Evolutionary conservation across 2,888 invertebrate genomes (phyloP), one percentile per base, ranked within the genome.

Genomic region (Lasioglossum pauxillum): DNA sequence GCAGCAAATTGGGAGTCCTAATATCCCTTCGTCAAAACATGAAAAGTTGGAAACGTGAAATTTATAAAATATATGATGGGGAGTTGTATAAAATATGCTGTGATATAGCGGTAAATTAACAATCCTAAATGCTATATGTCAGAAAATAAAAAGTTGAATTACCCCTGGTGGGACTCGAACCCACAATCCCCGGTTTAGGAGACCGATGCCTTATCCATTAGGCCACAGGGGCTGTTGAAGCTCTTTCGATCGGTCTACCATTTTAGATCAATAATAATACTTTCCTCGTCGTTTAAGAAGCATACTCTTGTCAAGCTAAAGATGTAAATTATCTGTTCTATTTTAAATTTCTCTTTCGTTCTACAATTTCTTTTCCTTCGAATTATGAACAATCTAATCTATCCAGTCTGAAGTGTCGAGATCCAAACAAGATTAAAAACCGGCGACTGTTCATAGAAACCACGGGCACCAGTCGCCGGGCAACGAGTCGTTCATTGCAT

Each of bases 111-210:
- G 23, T 10, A 10, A n/a, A 23, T 53, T 10, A 3, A 23, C 53
- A 53, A 3, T n/a, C 3, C 53, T 10, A 10, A 23, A 23, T 53
- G 10, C 53, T 53, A 0, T 53, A 10, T 10, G 10, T 53, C 3
- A 53, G n/a, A 53, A 53, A 53, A 10, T 53, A 7, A 53, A 53
- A 53, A 53, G 3, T 84, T 80, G 1, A 0, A 80, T 89, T 85
- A 97, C 97, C 97, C 97, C 97, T 97, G 97, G 97, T 97, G 97
- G 97, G 97, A 97, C 97, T 97, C 97, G 97, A 97, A 97, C 97
- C 97, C 97, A 97, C 97, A 97, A 97, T 97, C 97, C 97, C 97
- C 97, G 97, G 97, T 97, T 97, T 97, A 97, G 97, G 97, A 97
- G 97, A 97, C 97, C 97, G 97, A 97, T 97, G 97, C 97, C 97